Evolutionary conservation across 2,888 invertebrate species (phyloP), one percentile per base, ranked within the genome.

Genomic region (Altica lythri): DNA sequence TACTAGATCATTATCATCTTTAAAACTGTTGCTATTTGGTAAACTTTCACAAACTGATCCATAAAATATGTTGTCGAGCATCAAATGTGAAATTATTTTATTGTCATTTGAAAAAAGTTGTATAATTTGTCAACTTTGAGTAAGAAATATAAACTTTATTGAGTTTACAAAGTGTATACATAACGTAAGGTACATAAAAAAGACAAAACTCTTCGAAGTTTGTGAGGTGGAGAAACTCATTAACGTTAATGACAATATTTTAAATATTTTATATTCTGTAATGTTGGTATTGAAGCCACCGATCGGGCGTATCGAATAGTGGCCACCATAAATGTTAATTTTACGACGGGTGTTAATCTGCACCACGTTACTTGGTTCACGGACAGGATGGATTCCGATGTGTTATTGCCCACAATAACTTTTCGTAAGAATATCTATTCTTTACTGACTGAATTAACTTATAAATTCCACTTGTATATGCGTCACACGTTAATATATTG

Each of bases 281-380:
- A 37, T 37, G 35, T n/a, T 14, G 5, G 35, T 35, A 16, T 47
- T 35, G 10, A 10, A 37, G 16, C 12, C 27, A 48, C 48, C 37
- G 48, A 48, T 48, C 18, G 14, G 38, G 17, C 18, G 48, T 48
- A 48, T 38, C 12, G 27, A 48, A 48, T 38, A 17, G 38, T 34
- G 37, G 22, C 16, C 25, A 40, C 12, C 40, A 40, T 53, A 53
- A 53, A 46, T 22, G 38, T 42, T 27, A 46, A 38, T 30, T 45
- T 53, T 53, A 40, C 17, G 38, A 46, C 27, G 46, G 50, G 55
- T 55, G 55, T 55, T 55, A 55, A 55, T 55, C 38, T 46, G 45
- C 19, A 12, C 44, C 40, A 45, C 34, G 49, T 50, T 49, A 32
- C 40, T 37, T 22, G 22, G 35, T 45, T 50, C 57, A 57, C 53